phyloP scores from a whole-genome alignment of 2,888 invertebrate genomes.

The Heliconius cydno region DNA sequence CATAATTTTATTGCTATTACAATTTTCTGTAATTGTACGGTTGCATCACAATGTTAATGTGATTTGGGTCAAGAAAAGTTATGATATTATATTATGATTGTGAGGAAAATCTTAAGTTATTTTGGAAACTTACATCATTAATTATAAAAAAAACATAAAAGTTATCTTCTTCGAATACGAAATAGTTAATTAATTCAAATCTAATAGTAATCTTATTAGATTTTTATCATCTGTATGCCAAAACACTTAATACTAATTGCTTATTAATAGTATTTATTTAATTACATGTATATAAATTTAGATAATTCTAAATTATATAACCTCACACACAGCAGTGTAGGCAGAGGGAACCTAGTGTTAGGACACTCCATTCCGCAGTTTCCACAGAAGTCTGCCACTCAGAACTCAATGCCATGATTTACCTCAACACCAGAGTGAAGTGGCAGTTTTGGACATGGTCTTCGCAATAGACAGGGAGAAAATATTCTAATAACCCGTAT shows the following conservation, averaged over 20 bases:
- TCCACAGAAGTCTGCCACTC: no score
- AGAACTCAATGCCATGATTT: no score
- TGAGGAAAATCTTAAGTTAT: neutral
- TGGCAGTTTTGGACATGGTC: no score
- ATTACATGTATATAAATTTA: neutral
- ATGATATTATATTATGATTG: neutral
- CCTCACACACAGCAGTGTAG: no score
- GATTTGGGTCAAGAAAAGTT: conserved; percentile 34
- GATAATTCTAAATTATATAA: no score
- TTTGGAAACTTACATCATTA: neutral
- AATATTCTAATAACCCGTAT: no score
- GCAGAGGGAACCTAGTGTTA: no score
- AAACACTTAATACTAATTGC: neutral
- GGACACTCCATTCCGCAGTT: no score
- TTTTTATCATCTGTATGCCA: neutral
- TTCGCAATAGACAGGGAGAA: no score
- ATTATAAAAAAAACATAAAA: neutral
- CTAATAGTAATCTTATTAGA: conserved; percentile 1
- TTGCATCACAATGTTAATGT: conserved; percentile 30
- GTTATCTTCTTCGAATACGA: neutral
- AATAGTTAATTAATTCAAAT: neutral
- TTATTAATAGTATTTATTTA: conserved; percentile 1
- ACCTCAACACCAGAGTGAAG: no score
- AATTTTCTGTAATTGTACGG: conserved; percentile 21
- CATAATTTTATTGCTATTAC: conserved; percentile 35